phyloP scores from a whole-genome alignment of 2,113 vertebrate genomes.

The Erythrocercus mccallii region DNA sequence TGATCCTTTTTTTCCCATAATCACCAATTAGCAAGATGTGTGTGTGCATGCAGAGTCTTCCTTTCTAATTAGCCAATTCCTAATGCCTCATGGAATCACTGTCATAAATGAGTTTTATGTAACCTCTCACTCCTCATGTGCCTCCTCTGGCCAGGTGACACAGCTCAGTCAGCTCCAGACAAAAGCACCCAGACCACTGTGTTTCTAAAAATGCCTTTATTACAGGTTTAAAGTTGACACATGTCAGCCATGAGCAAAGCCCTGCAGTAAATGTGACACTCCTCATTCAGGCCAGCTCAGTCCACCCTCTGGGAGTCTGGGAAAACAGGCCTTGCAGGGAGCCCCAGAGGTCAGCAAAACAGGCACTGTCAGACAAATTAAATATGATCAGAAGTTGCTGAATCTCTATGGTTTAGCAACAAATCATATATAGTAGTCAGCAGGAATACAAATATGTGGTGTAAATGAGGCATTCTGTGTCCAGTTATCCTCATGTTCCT shows the following conservation, averaged over 20 bases:
- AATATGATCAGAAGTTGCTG: background rate
- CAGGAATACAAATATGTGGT: background rate
- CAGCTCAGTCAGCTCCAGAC: background rate
- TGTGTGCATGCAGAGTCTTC: background rate
- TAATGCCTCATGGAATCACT: background rate
- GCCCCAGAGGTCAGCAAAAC: background rate
- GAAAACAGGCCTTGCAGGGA: conserved; percentile 24
- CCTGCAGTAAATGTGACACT: background rate
- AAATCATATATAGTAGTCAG: background rate
- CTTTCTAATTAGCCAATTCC: conserved; percentile 13
- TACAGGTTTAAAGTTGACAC: conserved; percentile 16
- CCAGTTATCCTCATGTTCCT: background rate
- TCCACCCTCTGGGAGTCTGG: background rate
- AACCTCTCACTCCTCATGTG: background rate
- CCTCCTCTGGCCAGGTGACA: background rate
- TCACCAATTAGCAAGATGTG: background rate
- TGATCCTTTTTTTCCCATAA: background rate
- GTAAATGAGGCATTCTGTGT: background rate
- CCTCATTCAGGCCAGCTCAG: background rate
- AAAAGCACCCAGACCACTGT: background rate
- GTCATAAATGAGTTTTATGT: background rate
- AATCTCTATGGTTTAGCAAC: background rate
- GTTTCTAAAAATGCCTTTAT: conserved; percentile 2
- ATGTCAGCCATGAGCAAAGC: background rate
- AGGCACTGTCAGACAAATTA: background rate